A percentile compares a stretch with the other conserved stretches of the same genome.
Conservation (phyloP, 2,888 invertebrate genomes). For the Drosophila demipolita region DNA sequence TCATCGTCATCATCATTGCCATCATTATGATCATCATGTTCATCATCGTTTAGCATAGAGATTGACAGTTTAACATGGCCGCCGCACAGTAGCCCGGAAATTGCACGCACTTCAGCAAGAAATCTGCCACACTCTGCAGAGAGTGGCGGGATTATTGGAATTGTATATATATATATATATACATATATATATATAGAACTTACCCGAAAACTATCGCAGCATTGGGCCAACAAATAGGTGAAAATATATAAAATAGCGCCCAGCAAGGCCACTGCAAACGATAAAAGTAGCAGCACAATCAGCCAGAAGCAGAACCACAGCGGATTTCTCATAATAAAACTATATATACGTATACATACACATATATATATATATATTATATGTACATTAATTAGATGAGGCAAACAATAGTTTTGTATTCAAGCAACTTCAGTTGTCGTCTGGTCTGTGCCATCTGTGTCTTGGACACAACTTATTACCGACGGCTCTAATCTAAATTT, state of each 20-base stretch:
- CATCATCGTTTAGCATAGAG: slow-evolving; percentile 29
- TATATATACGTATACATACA: background rate
- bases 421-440: slow-evolving; percentile 25
- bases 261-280: slow-evolving; percentile 32
- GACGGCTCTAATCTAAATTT: slow-evolving; percentile 9
- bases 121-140: slow-evolving; percentile 33
- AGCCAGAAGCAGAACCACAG: slow-evolving; percentile 51
- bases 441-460: slow-evolving; percentile 12
- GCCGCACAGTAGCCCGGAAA: slow-evolving; percentile 51
- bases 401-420: background rate
- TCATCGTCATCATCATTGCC: background rate
- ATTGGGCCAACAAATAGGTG: slow-evolving; percentile 38
- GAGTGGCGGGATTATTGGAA: background rate
- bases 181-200: background rate
- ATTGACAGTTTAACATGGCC: slow-evolving; percentile 48
- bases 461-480: slow-evolving; percentile 4
- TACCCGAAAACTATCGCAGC: slow-evolving; percentile 45
- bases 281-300: slow-evolving; percentile 29
- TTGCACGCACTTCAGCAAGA: slow-evolving; percentile 43
- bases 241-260: slow-evolving; percentile 43
- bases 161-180: background rate
- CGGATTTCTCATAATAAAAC: slow-evolving; percentile 40
- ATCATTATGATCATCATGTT: background rate
- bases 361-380: background rate
- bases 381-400: background rate